Percentiles rank a stretch among this genome's conserved stretches.
These are phyloP conservation scores for Albula glossodonta DNA, from an alignment of 2,113 vertebrate genomes.

Conservation along the genomic window DNA sequence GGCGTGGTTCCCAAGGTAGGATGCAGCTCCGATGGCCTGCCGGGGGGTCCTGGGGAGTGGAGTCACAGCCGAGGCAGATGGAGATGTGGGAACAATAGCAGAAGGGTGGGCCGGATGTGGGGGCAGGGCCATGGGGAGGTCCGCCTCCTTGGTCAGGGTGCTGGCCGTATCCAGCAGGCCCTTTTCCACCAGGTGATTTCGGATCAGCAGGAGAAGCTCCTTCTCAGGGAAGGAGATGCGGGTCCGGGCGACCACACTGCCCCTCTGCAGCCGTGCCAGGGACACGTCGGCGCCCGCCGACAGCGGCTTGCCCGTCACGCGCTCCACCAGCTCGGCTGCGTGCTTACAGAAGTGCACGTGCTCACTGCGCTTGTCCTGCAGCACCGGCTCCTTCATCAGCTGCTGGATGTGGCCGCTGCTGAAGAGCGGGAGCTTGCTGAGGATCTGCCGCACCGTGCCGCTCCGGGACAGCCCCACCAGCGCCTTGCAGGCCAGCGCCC, in stretches of 20 bases:
- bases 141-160: constrained; percentile 89
- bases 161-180: constrained; percentile 88
- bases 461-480: constrained; percentile 92
- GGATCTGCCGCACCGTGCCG: constrained; percentile 91
- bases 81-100: constrained; percentile 68
- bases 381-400: constrained; percentile 96
- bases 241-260: constrained; percentile 95
- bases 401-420: constrained; percentile 98
- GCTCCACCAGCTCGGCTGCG: constrained; percentile 90
- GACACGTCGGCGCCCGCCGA: constrained; percentile 94
- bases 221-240: constrained; percentile 95
- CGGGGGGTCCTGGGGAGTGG: constrained; percentile 86
- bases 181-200: constrained; percentile 96
- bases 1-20: constrained; percentile 64
- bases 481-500: constrained; percentile 91
- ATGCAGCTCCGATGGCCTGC: constrained; percentile 84
- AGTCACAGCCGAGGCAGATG: constrained; percentile 70
- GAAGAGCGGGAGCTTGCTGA: constrained; percentile 96
- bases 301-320: constrained; percentile 91
- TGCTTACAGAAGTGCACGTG: constrained; percentile 97
- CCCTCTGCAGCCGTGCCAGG: constrained; percentile 90
- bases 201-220: constrained; percentile 89
- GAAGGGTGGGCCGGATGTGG: constrained; percentile 65
- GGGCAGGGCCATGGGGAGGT: constrained; percentile 88
- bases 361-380: constrained; percentile 97